These are phyloP conservation scores for Cheilosia pagana DNA, from an alignment of 2,888 invertebrate genomes.

Conservation along the genomic window DNA sequence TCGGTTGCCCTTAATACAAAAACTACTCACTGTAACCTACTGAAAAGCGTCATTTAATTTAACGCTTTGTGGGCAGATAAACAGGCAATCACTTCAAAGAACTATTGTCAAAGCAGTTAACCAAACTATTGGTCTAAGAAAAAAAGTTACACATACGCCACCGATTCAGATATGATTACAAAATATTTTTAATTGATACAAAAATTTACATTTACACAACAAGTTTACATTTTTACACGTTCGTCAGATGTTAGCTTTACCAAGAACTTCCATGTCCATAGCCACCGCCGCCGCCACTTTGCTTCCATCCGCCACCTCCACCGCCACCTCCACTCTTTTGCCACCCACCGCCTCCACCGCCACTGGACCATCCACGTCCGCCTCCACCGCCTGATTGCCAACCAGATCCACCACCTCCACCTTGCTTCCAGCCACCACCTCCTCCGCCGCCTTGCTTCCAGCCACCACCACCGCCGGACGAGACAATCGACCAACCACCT, in stretches of 20 bases:
- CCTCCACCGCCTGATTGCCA: slow-evolving; percentile 68
- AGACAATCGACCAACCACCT: slow-evolving; percentile 18
- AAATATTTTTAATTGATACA: slow-evolving; percentile 47
- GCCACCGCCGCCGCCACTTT: slow-evolving; percentile 38
- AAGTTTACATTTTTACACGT: slow-evolving; percentile 66
- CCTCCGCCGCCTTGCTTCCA: slow-evolving; percentile 72
- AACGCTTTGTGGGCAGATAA: no score
- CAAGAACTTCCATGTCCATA: slow-evolving; percentile 55
- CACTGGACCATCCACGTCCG: slow-evolving; percentile 68
- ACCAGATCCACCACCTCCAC: slow-evolving; percentile 62
- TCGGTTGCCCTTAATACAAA: no score
- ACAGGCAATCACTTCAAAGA: no score
- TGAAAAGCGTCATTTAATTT: no score
- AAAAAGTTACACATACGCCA: neutral
- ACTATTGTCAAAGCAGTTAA: neutral
- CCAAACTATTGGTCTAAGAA: neutral
- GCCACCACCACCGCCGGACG: slow-evolving; percentile 42
- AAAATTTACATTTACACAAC: slow-evolving; percentile 26
- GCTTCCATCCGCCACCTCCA: slow-evolving; percentile 51
- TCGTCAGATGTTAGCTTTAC: slow-evolving; percentile 38
- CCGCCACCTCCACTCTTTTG: slow-evolving; percentile 57
- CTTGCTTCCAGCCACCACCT: slow-evolving; percentile 72
- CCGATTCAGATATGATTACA: slow-evolving; percentile 14
- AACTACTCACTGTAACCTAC: no score
- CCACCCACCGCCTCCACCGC: slow-evolving; percentile 76